These are phyloP conservation scores for Schlechtendalia chinensis DNA, from an alignment of 1,140 invertebrate genomes.

Conservation along the genomic window DNA sequence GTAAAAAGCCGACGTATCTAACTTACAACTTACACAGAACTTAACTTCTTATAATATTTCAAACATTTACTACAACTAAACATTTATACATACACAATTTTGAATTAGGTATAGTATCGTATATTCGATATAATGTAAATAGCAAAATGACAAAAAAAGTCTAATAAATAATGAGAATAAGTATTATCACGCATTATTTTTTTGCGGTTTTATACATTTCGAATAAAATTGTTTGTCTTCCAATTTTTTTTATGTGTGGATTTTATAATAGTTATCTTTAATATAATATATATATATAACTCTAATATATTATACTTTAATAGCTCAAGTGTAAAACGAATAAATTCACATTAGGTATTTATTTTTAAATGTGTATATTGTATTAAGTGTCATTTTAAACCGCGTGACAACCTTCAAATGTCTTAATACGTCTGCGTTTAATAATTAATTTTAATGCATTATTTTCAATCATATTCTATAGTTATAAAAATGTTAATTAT, in stretches of 20 bases:
- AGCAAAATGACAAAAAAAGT: neutral
- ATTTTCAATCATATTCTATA: too few relatives aligned
- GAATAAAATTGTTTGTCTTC: slow-evolving; percentile 32
- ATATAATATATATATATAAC: too few relatives aligned
- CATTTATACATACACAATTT: neutral
- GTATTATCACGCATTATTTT: neutral
- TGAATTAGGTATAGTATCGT: slow-evolving; percentile 1
- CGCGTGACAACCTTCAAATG: too few relatives aligned
- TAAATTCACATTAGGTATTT: too few relatives aligned
- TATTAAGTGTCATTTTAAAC: too few relatives aligned
- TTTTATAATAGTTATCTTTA: neutral
- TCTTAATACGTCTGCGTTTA: too few relatives aligned
- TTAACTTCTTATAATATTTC: slow-evolving; percentile 4
- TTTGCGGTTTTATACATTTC: neutral
- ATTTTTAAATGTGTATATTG: too few relatives aligned
- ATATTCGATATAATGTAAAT: neutral
- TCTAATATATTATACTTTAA: too few relatives aligned
- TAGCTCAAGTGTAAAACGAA: too few relatives aligned
- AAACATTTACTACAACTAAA: neutral
- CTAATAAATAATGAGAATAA: neutral
- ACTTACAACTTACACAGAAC: too few relatives aligned
- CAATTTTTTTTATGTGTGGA: slow-evolving; percentile 14
- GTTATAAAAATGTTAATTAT: too few relatives aligned
- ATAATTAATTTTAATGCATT: too few relatives aligned
- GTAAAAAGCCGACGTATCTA: neutral